Base-by-base conservation (phyloP, 2,888 invertebrate species). In the Sisyra terminalis region DNA sequence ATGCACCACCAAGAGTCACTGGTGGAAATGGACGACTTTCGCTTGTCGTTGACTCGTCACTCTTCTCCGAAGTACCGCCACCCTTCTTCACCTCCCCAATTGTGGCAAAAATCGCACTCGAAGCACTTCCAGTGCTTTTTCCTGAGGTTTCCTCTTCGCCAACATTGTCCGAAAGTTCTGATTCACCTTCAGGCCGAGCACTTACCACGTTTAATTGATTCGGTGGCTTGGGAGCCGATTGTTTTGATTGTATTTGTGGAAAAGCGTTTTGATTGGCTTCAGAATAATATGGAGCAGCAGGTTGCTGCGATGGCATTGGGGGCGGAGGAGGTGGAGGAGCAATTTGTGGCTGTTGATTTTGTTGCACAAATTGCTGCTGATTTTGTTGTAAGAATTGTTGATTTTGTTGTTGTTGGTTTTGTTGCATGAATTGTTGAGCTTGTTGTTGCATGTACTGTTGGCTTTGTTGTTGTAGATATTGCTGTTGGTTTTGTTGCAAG, bases 21-120 rank as follows among this genome's bases (percentile, higher is more conserved):
- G 68, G 66, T 3, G 71, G 69, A 34, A 71, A 58, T 8, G 61
- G 61, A 15, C 35, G 31, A 42, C 52, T 69, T 44, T 71, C 72
- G 2, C 67, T 64, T 49, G 66, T 66, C 47, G 62, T 66, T 39
- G 64, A 69, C 47, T 73, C 72, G 49, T 64, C 71, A 14, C 69
- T 65, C 55, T 78, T 78, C 49, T 78, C 78, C 15, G 73, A 71
- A 24, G 68, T 65, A 17, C 65, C 66, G 1, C 70, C 66, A 36
- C 43, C 30, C 9, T 38, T 43, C 38, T 70, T 68, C 50, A 74
- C 71, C 47, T 83, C 83, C 14, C 83, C 83, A 2, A 84, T 70
- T 0, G 83, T 83, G 4, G 79, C 75, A 60, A 84, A 84, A 37
- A 83, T 64, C 4, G 65, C 62, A n/a, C 73, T 76, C 9, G 37